Evolutionary conservation across 2,113 vertebrate species (phyloP), one percentile per base, ranked within the genome.

Genomic region (Albula goreensis): DNA sequence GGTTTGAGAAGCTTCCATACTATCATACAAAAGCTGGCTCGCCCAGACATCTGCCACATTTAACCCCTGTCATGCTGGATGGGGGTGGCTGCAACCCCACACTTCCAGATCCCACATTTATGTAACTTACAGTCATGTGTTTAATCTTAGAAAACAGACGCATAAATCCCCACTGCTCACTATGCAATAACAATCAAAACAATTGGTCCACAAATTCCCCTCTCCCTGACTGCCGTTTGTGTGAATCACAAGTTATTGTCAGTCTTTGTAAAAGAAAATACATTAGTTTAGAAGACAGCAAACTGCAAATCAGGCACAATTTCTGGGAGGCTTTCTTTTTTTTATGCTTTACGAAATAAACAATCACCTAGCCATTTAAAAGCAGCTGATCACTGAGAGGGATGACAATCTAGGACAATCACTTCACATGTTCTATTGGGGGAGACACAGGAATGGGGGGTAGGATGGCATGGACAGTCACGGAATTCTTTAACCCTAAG

Each of bases 31-130:
- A 85, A 74, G 83, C 48, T 15, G 10, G 19, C 83, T 52, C 50
- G 12, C 9, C 51, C 83, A 31, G 66, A 85, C 83, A 85, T 85
- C 83, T 85, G 83, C 83, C 70, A 78, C 60, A 9, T 77, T 85
- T 85, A 85, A 78, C 83, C 83, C 50, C 25, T 78, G 50, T 2
- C 10, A 5, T 53, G 49, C 74, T 53, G 83, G 56, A 50, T 6
- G 51, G 19, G 51, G 50, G 50, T 5, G n/a, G 10, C 41, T 83
- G 5, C 3, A 22, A 70, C 56, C 48, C 31, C 48, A n/a, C 56
- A 66, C 31, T 48, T 66, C 31, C n/a, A 82, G 12, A 57, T 11
- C 12, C 52, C 31, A 41, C 31, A 41, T 60, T 82, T 82, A 82
- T 57, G 81, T 48, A 82, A 82, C 25, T 53, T 82, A 31, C 10